These are phyloP conservation scores for Caenorhabditis becei DNA, from an alignment of 2,888 invertebrate genomes.

Conservation along the genomic window DNA sequence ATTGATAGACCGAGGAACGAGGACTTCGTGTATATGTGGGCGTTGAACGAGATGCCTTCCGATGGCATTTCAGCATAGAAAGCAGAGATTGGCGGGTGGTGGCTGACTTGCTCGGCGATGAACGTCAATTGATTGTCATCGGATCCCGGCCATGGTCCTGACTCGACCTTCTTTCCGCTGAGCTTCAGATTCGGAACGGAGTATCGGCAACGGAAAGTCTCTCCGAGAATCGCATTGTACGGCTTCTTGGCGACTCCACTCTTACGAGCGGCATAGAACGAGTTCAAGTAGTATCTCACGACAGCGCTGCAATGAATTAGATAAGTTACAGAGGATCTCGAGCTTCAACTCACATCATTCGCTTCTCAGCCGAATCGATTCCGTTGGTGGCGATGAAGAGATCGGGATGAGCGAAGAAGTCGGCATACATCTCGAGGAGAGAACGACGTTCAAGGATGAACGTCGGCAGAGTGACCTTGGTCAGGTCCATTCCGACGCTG, in stretches of 20 bases:
- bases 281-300: slow-evolving; percentile 96
- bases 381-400: slow-evolving; percentile 89
- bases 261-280: slow-evolving; percentile 98
- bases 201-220: slow-evolving; percentile 87
- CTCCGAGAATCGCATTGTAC: slow-evolving; percentile 98
- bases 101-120: slow-evolving; percentile 98
- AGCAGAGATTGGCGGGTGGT: slow-evolving; percentile 98
- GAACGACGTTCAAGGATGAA: slow-evolving; percentile 98
- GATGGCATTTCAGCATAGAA: slow-evolving; percentile 97
- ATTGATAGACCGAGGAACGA: slow-evolving; percentile 96
- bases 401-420: slow-evolving; percentile 99
- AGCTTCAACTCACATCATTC: slow-evolving; percentile 76
- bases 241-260: slow-evolving; percentile 98
- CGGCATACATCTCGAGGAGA: slow-evolving; percentile 99
- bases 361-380: slow-evolving; percentile 74
- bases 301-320: slow-evolving; percentile 87
- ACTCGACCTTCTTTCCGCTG: slow-evolving; percentile 70
- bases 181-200: slow-evolving; percentile 69
- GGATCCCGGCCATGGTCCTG: slow-evolving; percentile 91
- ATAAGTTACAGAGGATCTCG: not conserved
- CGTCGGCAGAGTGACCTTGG: slow-evolving; percentile 97
- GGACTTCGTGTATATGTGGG: slow-evolving; percentile 98
- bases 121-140: slow-evolving; percentile 91
- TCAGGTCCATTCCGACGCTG: slow-evolving; percentile 99
- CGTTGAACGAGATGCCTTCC: slow-evolving; percentile 93